Percentiles rank a stretch among this genome's conserved stretches.
Conservation (phyloP, 1,140 invertebrate species). For the Catajapyx aquilonaris region DNA sequence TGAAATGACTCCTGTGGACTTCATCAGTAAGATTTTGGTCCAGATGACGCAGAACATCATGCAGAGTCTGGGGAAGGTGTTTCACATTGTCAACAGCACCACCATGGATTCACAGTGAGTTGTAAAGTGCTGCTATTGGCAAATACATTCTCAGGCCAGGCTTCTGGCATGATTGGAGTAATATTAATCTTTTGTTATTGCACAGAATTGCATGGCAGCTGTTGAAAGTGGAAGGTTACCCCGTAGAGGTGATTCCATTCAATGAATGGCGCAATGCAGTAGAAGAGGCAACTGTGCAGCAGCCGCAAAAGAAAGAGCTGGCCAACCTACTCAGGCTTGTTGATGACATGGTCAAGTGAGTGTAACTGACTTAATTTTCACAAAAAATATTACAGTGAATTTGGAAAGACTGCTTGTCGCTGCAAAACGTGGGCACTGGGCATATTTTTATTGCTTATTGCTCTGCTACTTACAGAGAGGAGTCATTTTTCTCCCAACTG, state of each 20-base stretch:
- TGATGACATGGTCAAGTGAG: constrained; percentile 5
- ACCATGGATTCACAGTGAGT: constrained; percentile 10
- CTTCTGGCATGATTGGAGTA: not conserved
- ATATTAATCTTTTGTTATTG: constrained; percentile 2
- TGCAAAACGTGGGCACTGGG: no score
- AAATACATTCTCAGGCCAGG: no score
- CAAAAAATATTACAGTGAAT: no score
- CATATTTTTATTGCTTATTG: no score
- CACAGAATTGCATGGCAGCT: constrained; percentile 11
- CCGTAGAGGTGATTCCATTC: constrained; percentile 9
- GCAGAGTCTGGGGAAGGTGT: constrained; percentile 21
- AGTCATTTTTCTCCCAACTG: constrained; percentile 2
- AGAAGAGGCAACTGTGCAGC: not conserved
- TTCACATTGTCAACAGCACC: constrained; percentile 18
- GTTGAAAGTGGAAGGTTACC: constrained; percentile 11
- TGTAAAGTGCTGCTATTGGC: constrained; percentile 1
- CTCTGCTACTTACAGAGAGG: constrained; percentile 2
- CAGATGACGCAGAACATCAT: constrained; percentile 18
- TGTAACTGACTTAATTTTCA: not conserved
- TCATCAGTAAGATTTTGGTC: constrained; percentile 22
- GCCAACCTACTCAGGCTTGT: constrained; percentile 4
- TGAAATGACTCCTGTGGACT: constrained; percentile 30
- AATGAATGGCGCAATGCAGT: constrained; percentile 8
- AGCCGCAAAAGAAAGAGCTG: not conserved
- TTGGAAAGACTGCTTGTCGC: no score